phyloP scores from a whole-genome alignment of 2,113 vertebrate genomes.

The Panthera tigris region DNA sequence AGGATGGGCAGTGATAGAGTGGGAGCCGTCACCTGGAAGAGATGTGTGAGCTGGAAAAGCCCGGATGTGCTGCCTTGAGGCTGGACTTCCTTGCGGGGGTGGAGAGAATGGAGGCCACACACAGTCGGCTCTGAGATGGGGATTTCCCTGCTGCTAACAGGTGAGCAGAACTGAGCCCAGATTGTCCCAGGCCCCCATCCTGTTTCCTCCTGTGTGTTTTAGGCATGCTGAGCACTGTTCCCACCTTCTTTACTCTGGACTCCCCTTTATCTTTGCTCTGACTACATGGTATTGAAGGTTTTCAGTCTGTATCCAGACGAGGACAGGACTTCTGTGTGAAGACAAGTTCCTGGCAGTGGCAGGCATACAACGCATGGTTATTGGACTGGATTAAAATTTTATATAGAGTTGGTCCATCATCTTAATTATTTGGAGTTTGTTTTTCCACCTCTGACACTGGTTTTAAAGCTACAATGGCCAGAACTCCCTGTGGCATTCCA shows the following conservation, averaged over 20 bases:
- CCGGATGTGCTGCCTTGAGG: background rate
- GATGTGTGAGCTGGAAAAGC: background rate
- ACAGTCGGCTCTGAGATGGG: rapidly evolving
- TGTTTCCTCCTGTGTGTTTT: background rate
- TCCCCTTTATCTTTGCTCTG: background rate
- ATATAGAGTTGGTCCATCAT: background rate
- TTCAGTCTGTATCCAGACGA: background rate
- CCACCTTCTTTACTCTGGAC: background rate
- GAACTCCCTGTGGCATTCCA: background rate
- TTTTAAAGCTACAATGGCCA: background rate
- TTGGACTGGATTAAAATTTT: background rate
- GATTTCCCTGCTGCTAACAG: background rate
- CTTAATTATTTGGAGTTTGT: background rate
- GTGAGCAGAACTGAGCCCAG: background rate
- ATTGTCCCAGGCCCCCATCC: rapidly evolving
- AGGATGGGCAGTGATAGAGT: rapidly evolving
- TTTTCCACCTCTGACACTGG: background rate
- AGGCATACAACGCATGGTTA: background rate
- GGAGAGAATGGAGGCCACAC: background rate
- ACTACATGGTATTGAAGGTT: background rate
- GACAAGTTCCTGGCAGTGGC: background rate
- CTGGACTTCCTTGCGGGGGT: background rate
- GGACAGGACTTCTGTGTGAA: background rate
- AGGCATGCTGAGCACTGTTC: too few species aligned
- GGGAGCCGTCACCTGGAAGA: rapidly evolving